A percentile compares a stretch with the other conserved stretches of the same genome.
These are phyloP conservation scores for Phaedon cochleariae DNA, from an alignment of 2,888 invertebrate genomes.

Conservation along the genomic window DNA sequence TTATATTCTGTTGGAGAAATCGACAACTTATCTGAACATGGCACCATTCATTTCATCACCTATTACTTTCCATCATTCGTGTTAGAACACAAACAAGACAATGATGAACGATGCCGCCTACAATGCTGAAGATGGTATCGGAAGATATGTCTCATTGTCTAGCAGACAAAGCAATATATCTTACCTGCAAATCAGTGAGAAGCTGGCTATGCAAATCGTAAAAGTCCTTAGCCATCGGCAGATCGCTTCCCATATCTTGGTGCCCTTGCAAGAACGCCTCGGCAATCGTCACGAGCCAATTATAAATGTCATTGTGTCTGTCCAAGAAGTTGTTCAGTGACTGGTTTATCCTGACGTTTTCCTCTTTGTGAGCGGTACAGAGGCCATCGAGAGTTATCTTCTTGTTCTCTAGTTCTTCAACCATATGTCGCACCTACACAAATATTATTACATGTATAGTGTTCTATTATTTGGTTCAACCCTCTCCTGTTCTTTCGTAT, in stretches of 20 bases:
- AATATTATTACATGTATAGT: no score
- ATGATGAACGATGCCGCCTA: not conserved
- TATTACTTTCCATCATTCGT: not conserved
- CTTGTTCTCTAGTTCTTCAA: conserved; percentile 78
- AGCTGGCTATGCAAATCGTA: conserved; percentile 77
- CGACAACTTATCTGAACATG: no score
- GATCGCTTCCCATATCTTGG: conserved; percentile 76
- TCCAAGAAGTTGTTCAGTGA: conserved; percentile 75
- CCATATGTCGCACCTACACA: conserved; percentile 59
- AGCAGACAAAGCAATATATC: conserved; percentile 27
- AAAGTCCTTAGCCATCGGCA: conserved; percentile 75
- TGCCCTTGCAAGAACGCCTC: conserved; percentile 78
- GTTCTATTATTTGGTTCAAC: no score
- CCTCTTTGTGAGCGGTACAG: conserved; percentile 74
- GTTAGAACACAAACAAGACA: not conserved
- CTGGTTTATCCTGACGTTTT: conserved; percentile 73
- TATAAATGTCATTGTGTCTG: conserved; percentile 73
- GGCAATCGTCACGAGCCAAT: conserved; percentile 79
- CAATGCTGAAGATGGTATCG: not conserved
- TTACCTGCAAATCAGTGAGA: conserved; percentile 76
- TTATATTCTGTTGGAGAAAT: no score
- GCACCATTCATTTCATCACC: no score
- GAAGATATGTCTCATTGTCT: not conserved
- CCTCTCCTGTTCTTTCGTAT: no score
- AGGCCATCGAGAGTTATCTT: conserved; percentile 71